These are phyloP conservation scores for Danio rerio DNA, from an alignment of 2,113 vertebrate species.

Conservation along the genomic window GRCz12tu NC_133193.1:40312501-40313000, in stretches of 20 bases:
- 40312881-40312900: conserved; percentile 47
- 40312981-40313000: conserved; percentile 35
- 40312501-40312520: conserved; percentile 57
- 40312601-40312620: background rate
- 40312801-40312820: conserved; percentile 34
- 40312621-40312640: background rate
- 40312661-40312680: background rate
- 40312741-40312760: conserved; percentile 43
- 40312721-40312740: conserved; percentile 34
- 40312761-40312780: conserved; percentile 44
- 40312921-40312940: conserved; percentile 44
- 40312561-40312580: conserved; percentile 60
- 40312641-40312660: background rate
- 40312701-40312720: conserved; percentile 7
- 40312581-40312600: conserved; percentile 37
- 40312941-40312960: conserved; percentile 33
- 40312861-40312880: conserved; percentile 37
- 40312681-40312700: conserved; percentile 12
- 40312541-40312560: conserved; percentile 55
- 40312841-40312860: conserved; percentile 41
- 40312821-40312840: conserved; percentile 44
- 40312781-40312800: conserved; percentile 45
- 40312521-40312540: conserved; percentile 57
- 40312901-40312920: conserved; percentile 42
- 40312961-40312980: conserved; percentile 47